Evolutionary conservation across 1,140 invertebrate species (phyloP).

Genomic region (Polyergus mexicanus): DNA sequence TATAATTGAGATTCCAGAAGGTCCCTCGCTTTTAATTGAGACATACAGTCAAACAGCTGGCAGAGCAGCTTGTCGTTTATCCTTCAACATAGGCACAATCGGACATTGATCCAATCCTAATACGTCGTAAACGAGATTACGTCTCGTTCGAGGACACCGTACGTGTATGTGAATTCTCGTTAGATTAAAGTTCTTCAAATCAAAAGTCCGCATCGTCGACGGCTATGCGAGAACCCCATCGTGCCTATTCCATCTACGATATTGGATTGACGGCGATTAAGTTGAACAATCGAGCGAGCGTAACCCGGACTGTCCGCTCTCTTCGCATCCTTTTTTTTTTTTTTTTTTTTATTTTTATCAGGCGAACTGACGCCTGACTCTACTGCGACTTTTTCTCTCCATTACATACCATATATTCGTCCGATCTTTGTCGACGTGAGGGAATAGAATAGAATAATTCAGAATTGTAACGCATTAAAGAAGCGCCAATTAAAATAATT

Average conservation of each 20-base stretch:
- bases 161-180: slow-evolving; percentile 67
- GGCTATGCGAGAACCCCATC: not conserved
- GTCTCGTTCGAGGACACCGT: slow-evolving; percentile 38
- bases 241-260: slow-evolving; percentile 7
- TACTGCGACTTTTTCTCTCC: slow-evolving; percentile 18
- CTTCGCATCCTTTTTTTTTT: slow-evolving; percentile 7
- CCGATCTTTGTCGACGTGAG: not conserved
- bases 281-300: slow-evolving; percentile 34
- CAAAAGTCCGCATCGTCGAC: slow-evolving; percentile 17
- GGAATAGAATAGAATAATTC: not conserved
- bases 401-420: not conserved
- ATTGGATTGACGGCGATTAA: slow-evolving; percentile 60
- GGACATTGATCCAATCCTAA: slow-evolving; percentile 50
- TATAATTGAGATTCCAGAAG: slow-evolving; percentile 56
- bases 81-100: slow-evolving; percentile 38
- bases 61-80: slow-evolving; percentile 36
- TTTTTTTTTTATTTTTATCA: slow-evolving; percentile 35
- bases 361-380: slow-evolving; percentile 18
- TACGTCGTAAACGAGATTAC: slow-evolving; percentile 55
- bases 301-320: not conserved
- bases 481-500: not conserved
- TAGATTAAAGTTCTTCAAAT: slow-evolving; percentile 50
- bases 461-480: not conserved
- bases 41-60: not conserved
- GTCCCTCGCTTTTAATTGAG: slow-evolving; percentile 56